Evolutionary conservation across 1,140 invertebrate genomes (phyloP), one percentile per base, ranked within the genome.

Genomic region (Drosophila sulfurigaster): DNA sequence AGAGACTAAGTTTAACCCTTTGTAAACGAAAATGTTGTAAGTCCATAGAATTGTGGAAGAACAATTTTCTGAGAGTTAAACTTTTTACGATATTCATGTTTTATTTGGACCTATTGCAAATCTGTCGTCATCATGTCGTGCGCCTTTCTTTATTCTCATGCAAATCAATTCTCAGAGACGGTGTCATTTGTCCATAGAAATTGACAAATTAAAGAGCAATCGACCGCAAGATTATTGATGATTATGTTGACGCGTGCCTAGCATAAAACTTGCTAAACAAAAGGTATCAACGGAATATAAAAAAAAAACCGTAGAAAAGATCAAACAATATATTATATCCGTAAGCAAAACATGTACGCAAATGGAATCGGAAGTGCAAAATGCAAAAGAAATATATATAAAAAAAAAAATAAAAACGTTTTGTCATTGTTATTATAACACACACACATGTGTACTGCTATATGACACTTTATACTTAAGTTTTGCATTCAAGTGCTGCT

Each of bases 281-380:
- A 46, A 43, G 15, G 15, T 48, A 60, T 45, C 41, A 38, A 46
- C 69, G 65, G 25, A 65, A 59, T 6, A 63, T 43, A 35, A 15
- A 63, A 74, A 56, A 46, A 30, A 3, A 35, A 38, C 7, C 32
- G 7, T 32, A 35, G 49, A 68, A 49, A 58, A 79, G 52, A 74
- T 56, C 46, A 66, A 67, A 71, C 41, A 59, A 11, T 49, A 41
- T 59, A 51, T 38, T 15, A 32, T 59, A 71, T 71, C 48, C 68
- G 73, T 71, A 75, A 71, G 16, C 73, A 43, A 64, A 65, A 25
- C 67, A 71, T 59, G 54, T 56, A 65, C 60, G 54, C 13, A 71
- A 73, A 51, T 51, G 49, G 65, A 83, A 75, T 88, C 83, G 85
- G 83, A 88, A 88, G 83, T 88, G 85, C 74, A 76, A 75, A 75